Conservation (phyloP, 30 jellyfish, hydroid and myxozoan species). For the Turritopsis rubra region DNA sequence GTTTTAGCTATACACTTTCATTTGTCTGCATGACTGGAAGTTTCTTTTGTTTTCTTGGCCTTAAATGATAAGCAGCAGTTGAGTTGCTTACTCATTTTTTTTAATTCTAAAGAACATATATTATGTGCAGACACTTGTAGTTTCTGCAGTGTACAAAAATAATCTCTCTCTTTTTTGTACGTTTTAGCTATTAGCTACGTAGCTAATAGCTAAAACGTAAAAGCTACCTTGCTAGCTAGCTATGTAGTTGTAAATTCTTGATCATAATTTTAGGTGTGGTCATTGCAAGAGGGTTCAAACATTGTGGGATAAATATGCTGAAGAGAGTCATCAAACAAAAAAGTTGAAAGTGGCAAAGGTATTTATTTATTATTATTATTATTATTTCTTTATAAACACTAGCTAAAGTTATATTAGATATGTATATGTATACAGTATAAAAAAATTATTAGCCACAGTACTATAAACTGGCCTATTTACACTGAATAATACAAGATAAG, state of each 20-base stretch:
- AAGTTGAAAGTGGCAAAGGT: constrained; percentile 57
- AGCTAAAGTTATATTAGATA: background rate
- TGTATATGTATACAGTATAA: background rate
- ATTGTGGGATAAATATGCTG: constrained; percentile 69
- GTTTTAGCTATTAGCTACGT: too few relatives aligned
- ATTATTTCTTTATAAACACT: background rate
- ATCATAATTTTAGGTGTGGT: constrained; percentile 54
- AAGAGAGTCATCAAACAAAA: constrained; percentile 11
- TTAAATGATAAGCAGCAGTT: too few relatives aligned
- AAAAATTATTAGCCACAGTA: background rate
- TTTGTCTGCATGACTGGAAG: too few relatives aligned
- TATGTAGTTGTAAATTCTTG: background rate
- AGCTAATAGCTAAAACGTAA: too few relatives aligned
- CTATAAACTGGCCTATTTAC: background rate
- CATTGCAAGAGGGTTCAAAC: constrained; percentile 62
- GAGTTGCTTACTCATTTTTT: background rate
- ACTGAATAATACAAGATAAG: background rate
- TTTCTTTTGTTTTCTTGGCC: too few relatives aligned
- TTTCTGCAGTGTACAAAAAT: too few relatives aligned
- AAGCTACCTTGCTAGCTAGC: too few relatives aligned
- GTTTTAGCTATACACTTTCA: too few relatives aligned
- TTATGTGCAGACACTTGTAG: too few relatives aligned
- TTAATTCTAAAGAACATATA: too few relatives aligned
- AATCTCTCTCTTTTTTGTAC: too few relatives aligned
- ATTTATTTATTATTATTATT: background rate